Conservation (phyloP, 2,113 vertebrate genomes). For the Tinamus guttatus region DNA sequence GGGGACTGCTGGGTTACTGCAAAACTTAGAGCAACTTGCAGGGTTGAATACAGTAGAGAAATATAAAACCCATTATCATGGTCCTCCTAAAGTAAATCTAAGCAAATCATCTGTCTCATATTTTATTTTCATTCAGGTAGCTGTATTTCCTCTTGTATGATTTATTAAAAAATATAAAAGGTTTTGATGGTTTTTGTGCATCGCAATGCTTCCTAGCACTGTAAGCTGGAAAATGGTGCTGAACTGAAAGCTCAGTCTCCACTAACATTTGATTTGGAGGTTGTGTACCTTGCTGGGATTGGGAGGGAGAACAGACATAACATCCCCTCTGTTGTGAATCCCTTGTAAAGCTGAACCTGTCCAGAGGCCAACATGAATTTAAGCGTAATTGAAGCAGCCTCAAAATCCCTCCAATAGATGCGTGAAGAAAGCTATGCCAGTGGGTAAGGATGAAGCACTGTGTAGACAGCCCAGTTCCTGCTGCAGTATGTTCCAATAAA, state of each 20-base stretch:
- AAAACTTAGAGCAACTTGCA: not conserved
- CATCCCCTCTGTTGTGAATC: not conserved
- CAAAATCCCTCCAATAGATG: rapidly evolving
- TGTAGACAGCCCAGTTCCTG: not conserved
- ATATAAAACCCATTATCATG: not conserved
- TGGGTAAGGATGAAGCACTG: not conserved
- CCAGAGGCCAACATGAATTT: not conserved
- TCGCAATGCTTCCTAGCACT: not conserved
- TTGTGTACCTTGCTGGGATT: not conserved
- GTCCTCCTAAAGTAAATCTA: not conserved
- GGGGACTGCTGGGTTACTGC: not conserved
- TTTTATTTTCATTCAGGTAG: not conserved
- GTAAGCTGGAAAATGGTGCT: not conserved
- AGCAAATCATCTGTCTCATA: not conserved
- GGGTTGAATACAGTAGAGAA: not conserved
- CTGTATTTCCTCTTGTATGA: not conserved
- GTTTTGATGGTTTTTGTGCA: not conserved
- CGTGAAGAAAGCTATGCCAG: not conserved
- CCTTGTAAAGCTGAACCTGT: not conserved
- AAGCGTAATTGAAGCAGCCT: not conserved
- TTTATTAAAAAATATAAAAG: not conserved
- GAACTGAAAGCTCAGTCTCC: not conserved
- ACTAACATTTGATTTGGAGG: not conserved
- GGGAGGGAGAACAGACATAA: not conserved
- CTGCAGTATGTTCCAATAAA: not conserved